These are phyloP conservation scores for Ictalurus furcatus DNA, from an alignment of 2,113 vertebrate genomes.

Conservation along the genomic window DNA sequence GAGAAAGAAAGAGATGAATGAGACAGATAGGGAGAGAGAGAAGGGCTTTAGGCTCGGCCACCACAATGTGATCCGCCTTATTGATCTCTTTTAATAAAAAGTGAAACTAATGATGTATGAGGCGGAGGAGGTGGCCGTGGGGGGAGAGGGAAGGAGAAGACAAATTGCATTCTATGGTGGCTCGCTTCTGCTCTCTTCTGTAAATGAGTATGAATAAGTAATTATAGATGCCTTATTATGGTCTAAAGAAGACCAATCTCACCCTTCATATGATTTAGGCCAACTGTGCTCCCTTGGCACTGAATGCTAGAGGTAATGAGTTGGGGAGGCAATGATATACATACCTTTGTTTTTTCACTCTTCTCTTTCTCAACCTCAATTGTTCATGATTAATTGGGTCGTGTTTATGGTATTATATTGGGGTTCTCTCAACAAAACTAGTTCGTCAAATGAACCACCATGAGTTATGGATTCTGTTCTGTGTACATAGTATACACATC, in stretches of 20 bases:
- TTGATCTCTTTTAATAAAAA: constrained; percentile 76
- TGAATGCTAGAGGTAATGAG: constrained; percentile 2
- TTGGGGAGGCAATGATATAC: neutral
- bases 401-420: constrained; percentile 20
- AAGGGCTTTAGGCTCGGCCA: constrained; percentile 57
- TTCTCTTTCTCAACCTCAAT: neutral
- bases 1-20: neutral
- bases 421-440: constrained; percentile 27
- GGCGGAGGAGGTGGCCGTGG: constrained; percentile 28
- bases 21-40: constrained; percentile 28
- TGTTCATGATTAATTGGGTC: constrained; percentile 47
- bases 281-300: neutral
- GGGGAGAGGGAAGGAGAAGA: constrained; percentile 45
- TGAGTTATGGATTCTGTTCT: neutral
- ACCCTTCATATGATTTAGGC: neutral
- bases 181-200: constrained; percentile 51
- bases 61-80: constrained; percentile 65
- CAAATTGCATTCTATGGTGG: constrained; percentile 63
- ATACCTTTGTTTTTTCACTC: neutral
- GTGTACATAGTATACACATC: neutral
- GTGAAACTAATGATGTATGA: constrained; percentile 63
- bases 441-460: constrained; percentile 33
- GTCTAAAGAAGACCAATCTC: constrained; percentile 45
- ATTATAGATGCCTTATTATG: constrained; percentile 57
- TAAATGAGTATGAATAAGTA: constrained; percentile 67